These are phyloP conservation scores for Acanthisitta chloris DNA, from an alignment of 2,113 vertebrate species.

Conservation along the genomic window DNA sequence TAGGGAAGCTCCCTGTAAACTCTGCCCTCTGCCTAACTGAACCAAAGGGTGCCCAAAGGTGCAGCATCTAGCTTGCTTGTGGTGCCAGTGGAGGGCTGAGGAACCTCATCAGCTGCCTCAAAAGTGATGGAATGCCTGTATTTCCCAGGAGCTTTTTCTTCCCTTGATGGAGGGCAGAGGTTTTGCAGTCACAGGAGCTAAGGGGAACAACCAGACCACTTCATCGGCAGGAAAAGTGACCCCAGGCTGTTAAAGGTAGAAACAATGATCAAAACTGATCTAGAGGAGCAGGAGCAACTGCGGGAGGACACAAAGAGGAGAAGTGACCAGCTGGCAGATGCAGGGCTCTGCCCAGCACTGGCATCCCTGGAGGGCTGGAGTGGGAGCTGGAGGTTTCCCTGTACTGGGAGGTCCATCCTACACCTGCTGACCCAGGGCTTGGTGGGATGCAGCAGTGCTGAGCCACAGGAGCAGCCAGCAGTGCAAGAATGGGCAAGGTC, in stretches of 20 bases:
- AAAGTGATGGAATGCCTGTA: background rate
- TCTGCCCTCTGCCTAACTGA: background rate
- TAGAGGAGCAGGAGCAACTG: background rate
- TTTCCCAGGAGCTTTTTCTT: background rate
- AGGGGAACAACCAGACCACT: background rate
- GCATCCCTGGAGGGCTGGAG: rapidly evolving
- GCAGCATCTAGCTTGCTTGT: rapidly evolving
- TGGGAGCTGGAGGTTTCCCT: background rate
- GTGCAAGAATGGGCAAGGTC: background rate
- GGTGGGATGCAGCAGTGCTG: background rate
- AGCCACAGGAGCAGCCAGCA: background rate
- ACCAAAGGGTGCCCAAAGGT: rapidly evolving
- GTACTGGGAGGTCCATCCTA: background rate
- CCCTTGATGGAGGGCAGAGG: background rate
- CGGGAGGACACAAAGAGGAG: background rate
- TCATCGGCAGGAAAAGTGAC: rapidly evolving
- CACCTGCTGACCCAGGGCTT: background rate
- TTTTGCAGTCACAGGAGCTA: rapidly evolving
- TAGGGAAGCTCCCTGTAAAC: background rate
- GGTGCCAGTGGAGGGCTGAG: background rate
- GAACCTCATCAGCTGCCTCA: background rate
- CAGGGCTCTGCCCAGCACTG: background rate
- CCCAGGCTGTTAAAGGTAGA: background rate
- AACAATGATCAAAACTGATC: rapidly evolving
- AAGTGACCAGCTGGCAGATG: background rate